Conservation (phyloP, 2,797 vertebrate species). For the Cossypha caffra region DNA sequence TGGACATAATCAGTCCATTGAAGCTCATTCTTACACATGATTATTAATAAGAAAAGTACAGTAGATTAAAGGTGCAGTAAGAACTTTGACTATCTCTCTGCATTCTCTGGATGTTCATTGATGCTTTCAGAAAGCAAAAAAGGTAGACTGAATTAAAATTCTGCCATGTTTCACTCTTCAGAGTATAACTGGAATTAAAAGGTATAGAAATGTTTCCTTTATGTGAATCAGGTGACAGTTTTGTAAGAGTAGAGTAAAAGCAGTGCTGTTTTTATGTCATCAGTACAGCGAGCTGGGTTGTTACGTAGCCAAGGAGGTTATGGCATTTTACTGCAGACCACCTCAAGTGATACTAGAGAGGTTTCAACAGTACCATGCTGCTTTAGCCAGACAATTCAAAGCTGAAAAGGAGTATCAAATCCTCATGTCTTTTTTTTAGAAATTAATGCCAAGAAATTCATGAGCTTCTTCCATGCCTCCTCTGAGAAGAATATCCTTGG, state of each 20-base stretch:
- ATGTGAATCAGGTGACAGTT: background rate
- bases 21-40: background rate
- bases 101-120: background rate
- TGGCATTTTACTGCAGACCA: background rate
- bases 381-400: background rate
- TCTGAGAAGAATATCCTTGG: background rate
- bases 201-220: background rate
- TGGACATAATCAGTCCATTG: background rate
- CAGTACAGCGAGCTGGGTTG: background rate
- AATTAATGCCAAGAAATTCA: background rate
- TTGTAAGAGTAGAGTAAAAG: background rate
- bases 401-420: background rate
- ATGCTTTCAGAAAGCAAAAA: background rate
- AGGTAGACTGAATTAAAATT: background rate
- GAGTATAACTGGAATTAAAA: background rate
- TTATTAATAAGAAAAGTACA: conserved; percentile 7
- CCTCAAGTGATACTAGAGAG: background rate
- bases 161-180: background rate
- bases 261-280: background rate
- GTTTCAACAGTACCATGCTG: background rate
- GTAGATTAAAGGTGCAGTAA: background rate
- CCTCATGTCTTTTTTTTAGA: background rate
- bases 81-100: background rate
- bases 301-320: background rate
- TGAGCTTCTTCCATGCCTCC: background rate